A percentile compares a stretch with the other conserved stretches of the same genome.
Conservation (phyloP, 1,140 invertebrate genomes). For the Drosophila ercepeae region DNA sequence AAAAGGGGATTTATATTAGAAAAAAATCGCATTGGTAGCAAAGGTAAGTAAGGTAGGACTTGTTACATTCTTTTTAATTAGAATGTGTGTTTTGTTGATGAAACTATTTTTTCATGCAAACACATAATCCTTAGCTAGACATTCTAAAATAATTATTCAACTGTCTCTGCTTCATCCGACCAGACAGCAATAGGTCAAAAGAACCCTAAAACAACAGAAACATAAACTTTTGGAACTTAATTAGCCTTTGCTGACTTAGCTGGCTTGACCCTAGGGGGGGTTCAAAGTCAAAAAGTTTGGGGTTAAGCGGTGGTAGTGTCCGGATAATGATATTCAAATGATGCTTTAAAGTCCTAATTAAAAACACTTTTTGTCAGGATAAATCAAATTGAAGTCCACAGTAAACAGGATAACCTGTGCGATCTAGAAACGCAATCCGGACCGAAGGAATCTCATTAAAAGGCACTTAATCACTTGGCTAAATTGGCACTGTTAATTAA, state of each 20-base stretch:
- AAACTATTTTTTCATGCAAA: constrained; percentile 13
- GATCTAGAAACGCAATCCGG: constrained; percentile 13
- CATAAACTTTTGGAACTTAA: constrained; percentile 30
- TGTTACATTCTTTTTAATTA: not conserved
- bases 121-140: not conserved
- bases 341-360: constrained; percentile 22
- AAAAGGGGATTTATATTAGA: not conserved
- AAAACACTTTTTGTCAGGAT: not conserved
- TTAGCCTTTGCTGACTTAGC: constrained; percentile 22
- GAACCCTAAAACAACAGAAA: constrained; percentile 29
- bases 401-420: constrained; percentile 2
- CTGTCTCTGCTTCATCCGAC: not conserved
- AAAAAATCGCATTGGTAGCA: too few species aligned
- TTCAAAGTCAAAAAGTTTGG: not conserved
- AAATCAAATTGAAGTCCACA: not conserved
- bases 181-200: constrained; percentile 11
- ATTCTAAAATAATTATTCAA: constrained; percentile 39
- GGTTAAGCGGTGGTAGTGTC: constrained; percentile 21
- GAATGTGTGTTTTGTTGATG: not conserved
- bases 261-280: constrained; percentile 9
- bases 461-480: constrained; percentile 58
- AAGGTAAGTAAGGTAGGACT: not conserved
- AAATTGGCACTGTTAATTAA: constrained; percentile 57
- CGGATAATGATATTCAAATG: constrained; percentile 26
- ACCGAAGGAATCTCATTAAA: constrained; percentile 51